Conservation (phyloP, 2,113 vertebrate species). For the rat (Rattus norvegicus) region GRCr8 NC_086022.1:46715501-46716000, state of each 20-base stretch:
- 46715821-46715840: background rate
- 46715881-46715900: background rate
- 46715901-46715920: background rate
- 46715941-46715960: background rate
- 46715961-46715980: background rate
- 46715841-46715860: background rate
- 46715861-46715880: background rate
- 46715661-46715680: background rate
- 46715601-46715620: background rate
- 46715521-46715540: background rate
- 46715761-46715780: background rate
- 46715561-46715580: background rate
- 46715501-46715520: background rate
- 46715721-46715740: background rate
- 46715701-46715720: background rate
- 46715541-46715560: conserved; percentile 2
- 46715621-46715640: background rate
- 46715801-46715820: background rate
- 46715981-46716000: background rate
- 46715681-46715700: background rate
- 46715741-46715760: background rate
- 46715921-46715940: background rate
- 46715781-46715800: background rate
- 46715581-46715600: background rate
- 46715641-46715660: background rate